Conservation (phyloP, 1,140 invertebrate genomes). For the Doryteuthis pealeii region DNA sequence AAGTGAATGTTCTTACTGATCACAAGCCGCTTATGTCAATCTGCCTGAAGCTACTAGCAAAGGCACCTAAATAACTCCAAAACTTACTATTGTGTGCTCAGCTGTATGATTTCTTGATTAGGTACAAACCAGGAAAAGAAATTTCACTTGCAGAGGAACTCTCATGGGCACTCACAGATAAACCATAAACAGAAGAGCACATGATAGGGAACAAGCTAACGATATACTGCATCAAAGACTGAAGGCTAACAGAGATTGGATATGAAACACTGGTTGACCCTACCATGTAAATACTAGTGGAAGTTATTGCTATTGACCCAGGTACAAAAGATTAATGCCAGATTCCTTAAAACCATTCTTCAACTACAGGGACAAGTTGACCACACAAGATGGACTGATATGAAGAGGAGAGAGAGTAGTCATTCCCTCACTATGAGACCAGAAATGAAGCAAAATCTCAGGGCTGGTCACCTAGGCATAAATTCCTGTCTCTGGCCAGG, state of each 20-base stretch:
- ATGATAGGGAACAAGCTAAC: neutral
- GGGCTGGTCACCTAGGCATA: constrained; percentile 16
- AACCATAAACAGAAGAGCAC: neutral
- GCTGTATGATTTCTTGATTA: constrained; percentile 18
- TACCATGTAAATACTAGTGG: neutral
- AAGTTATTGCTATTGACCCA: constrained; percentile 17
- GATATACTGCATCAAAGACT: neutral
- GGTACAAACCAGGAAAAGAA: constrained; percentile 20
- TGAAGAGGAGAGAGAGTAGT: constrained; percentile 29
- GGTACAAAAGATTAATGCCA: neutral
- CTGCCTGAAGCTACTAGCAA: constrained; percentile 20
- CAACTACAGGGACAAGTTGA: constrained; percentile 27
- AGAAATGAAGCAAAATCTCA: constrained; percentile 25
- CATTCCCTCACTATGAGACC: constrained; percentile 19
- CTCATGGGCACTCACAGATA: constrained; percentile 6
- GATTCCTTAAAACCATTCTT: constrained; percentile 19
- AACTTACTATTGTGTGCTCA: constrained; percentile 25
- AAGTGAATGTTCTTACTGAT: constrained; percentile 16
- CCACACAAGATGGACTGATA: constrained; percentile 34
- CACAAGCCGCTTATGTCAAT: too few relatives aligned
- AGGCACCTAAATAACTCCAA: constrained; percentile 24
- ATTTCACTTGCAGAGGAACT: constrained; percentile 13
- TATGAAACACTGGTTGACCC: constrained; percentile 11
- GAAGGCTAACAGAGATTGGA: constrained; percentile 9
- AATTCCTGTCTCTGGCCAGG: neutral